Evolutionary conservation across 2,113 vertebrate species (phyloP), one percentile per base, ranked within the genome.

Genomic region (Psittacus erithacus): DNA sequence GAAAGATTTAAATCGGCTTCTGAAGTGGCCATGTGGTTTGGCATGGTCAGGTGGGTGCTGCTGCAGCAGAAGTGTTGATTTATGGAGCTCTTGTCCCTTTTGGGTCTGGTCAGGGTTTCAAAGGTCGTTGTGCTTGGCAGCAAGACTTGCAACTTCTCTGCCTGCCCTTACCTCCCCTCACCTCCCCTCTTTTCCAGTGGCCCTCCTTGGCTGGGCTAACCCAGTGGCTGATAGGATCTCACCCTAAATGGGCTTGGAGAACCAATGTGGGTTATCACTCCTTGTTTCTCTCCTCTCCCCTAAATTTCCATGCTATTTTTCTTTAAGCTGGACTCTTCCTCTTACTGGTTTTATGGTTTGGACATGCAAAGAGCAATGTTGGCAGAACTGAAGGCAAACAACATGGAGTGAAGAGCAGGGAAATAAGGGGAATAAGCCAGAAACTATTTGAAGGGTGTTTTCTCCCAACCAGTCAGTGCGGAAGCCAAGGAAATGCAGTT

Each of bases 111-210:
- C 52, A 43, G 25, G 35, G 16, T 47, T 81, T 73, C 46, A 19
- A 13, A 53, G 49, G 52, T 13, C 2, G 0, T 10, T 55, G 44
- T 74, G 44, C 53, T 77, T 0, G 0, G 28, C 35, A 88, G 13
- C 49, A 29, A 62, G 67, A 35, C 23, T 47, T 59, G 35, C 16
- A 70, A 53, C 31, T 14, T 64, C 82, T 68, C 65, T 71, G 14
- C 60, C 46, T 52, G 35, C 23, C 39, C 23, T 50, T 27, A 39
- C 18, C 16, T 24, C 4, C 69, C 76, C 39, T 64, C 10, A 39
- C 18, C 16, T 24, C 4, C 69, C 76, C 39, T 64, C 10, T 16
- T 38, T 90, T n/a, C 41, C 44, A 69, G 41, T 38, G 28, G 64
- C 24, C 25, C 64, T 8, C 12, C 15, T 69, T 0, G 0, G 24